Conservation (phyloP, 30 jellyfish, hydroid and myxozoan species). For the Haliclystus octoradiatus region DNA sequence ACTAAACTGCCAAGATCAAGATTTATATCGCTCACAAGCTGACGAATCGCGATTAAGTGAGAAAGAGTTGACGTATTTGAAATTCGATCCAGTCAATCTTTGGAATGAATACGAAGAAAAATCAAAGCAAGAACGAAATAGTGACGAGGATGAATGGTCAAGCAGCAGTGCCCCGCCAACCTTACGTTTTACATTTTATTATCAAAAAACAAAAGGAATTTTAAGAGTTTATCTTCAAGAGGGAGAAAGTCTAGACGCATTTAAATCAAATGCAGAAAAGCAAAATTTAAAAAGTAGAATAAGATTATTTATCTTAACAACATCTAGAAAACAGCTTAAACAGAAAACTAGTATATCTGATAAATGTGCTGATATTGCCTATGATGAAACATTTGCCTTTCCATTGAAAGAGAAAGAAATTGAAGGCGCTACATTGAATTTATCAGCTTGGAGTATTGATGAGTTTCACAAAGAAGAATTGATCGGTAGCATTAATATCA, state of each 20-base stretch:
- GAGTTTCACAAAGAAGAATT: constrained; percentile 19
- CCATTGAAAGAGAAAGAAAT: constrained; percentile 13
- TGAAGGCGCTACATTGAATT: constrained; percentile 4
- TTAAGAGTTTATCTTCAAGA: neutral
- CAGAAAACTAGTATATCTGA: neutral
- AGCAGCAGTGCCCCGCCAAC: neutral
- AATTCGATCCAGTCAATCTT: constrained; percentile 13
- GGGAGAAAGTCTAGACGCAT: neutral
- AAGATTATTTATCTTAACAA: neutral
- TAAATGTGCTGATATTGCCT: neutral
- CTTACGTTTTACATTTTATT: neutral
- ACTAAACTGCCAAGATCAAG: constrained; percentile 3
- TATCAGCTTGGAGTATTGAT: constrained; percentile 39
- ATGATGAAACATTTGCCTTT: constrained; percentile 22
- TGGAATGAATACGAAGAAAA: constrained; percentile 9
- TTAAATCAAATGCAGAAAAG: neutral
- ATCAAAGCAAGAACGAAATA: neutral
- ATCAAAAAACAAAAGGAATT: neutral
- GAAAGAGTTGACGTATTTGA: constrained; percentile 1
- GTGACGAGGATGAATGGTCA: neutral
- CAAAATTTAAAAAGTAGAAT: neutral
- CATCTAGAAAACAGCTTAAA: neutral
- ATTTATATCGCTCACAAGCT: neutral
- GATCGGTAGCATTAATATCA: constrained; percentile 20
- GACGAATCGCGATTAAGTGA: constrained; percentile 3